phyloP scores from a whole-genome alignment of 2,113 vertebrate species.

The Clarias gariepinus region DNA sequence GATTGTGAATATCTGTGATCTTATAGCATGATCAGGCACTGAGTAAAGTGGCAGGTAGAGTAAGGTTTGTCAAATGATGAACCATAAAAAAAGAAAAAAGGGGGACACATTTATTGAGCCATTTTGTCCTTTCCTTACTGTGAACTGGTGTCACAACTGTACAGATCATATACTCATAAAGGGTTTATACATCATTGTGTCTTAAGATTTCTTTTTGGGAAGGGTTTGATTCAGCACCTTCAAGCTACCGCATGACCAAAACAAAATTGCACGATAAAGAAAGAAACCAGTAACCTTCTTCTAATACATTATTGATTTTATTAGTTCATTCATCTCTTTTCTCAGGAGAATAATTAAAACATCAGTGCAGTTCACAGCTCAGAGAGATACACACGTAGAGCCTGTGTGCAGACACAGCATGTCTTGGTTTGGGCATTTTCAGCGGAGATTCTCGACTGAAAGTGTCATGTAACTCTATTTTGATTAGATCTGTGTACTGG shows the following conservation, averaged over 20 bases:
- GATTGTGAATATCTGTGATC: neutral
- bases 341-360: conserved; percentile 68
- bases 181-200: conserved; percentile 26
- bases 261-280: neutral
- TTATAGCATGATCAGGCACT: conserved; percentile 22
- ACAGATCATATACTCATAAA: conserved; percentile 35
- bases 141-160: conserved; percentile 60
- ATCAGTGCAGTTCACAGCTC: conserved; percentile 88
- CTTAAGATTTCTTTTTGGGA: neutral
- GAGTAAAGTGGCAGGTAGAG: conserved; percentile 20
- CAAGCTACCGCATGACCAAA: neutral
- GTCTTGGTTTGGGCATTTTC: conserved; percentile 40
- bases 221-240: neutral
- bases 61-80: conserved; percentile 13
- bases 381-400: conserved; percentile 63
- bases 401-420: conserved; percentile 37
- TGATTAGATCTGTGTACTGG: neutral
- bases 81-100: neutral
- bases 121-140: conserved; percentile 47
- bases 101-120: conserved; percentile 44
- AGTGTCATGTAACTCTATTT: neutral
- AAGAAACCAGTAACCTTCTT: conserved; percentile 32
- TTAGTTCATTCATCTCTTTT: conserved; percentile 73
- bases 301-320: conserved; percentile 63
- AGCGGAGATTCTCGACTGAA: conserved; percentile 58